These are phyloP conservation scores for Helostoma temminkii DNA, from an alignment of 2,797 vertebrate species.

Conservation along the genomic window DNA sequence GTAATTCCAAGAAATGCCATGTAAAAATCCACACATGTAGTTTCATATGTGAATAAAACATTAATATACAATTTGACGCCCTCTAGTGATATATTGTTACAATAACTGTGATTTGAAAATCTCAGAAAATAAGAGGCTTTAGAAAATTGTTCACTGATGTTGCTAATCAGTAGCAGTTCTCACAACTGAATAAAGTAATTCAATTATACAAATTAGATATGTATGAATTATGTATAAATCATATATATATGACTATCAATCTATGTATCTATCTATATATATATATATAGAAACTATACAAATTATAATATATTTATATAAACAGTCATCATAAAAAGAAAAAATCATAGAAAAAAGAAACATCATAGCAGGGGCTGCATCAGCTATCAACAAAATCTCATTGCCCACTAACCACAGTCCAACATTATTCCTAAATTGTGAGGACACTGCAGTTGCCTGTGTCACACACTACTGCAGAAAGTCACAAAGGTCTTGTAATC, in stretches of 20 bases:
- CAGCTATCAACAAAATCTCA: conserved; percentile 30
- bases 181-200: background rate
- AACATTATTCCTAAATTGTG: conserved; percentile 45
- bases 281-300: no score
- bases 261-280: no score
- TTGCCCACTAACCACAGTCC: conserved; percentile 31
- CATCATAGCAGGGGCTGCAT: background rate
- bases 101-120: conserved; percentile 31
- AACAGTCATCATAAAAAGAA: conserved; percentile 2
- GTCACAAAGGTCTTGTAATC: conserved; percentile 12
- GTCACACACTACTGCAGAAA: conserved; percentile 3
- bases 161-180: conserved; percentile 3
- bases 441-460: conserved; percentile 4
- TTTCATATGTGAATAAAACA: conserved; percentile 14
- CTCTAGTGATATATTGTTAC: conserved; percentile 56
- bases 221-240: no score
- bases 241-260: no score
- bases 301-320: no score
- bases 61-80: conserved; percentile 50
- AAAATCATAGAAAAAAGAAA: background rate
- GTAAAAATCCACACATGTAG: conserved; percentile 9
- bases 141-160: conserved; percentile 3
- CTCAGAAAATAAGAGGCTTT: conserved; percentile 15
- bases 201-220: no score
- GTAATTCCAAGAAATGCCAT: background rate